phyloP scores from a whole-genome alignment of 1,140 invertebrate species.

The Zaprionus ghesquierei region DNA sequence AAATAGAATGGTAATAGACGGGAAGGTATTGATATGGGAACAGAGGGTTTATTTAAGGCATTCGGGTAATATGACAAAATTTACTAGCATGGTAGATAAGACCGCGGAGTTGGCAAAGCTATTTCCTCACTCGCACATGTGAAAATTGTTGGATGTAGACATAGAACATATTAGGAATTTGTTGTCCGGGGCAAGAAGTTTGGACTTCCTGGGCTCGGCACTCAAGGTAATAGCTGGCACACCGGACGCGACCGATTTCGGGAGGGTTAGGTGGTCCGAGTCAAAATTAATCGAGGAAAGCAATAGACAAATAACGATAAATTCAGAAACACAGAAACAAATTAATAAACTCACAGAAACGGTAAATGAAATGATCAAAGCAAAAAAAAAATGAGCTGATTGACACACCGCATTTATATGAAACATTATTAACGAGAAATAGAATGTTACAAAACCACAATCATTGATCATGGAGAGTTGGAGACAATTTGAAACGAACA shows the following conservation, averaged over 20 bases:
- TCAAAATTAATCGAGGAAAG: not conserved
- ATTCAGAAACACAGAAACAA: too few species aligned
- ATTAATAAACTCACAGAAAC: too few species aligned
- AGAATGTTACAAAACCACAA: too few species aligned
- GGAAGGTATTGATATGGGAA: too few species aligned
- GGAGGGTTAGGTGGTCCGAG: not conserved
- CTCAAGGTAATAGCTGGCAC: constrained; percentile 13
- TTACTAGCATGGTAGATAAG: constrained; percentile 22
- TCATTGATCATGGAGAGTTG: too few species aligned
- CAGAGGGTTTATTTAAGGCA: constrained; percentile 1
- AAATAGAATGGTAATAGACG: too few species aligned
- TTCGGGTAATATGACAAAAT: constrained; percentile 21
- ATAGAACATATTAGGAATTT: not conserved
- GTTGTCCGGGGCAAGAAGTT: not conserved
- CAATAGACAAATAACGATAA: too few species aligned
- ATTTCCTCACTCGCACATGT: constrained; percentile 31
- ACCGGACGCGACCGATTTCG: not conserved
- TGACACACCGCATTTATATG: too few species aligned
- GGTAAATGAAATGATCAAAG: too few species aligned
- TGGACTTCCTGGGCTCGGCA: constrained; percentile 4
- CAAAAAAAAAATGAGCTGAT: too few species aligned
- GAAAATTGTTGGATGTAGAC: constrained; percentile 18
- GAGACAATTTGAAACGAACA: too few species aligned
- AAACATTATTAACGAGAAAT: too few species aligned
- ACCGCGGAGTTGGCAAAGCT: constrained; percentile 6